A percentile compares a stretch with the other conserved stretches of the same genome.
Conservation (phyloP, 2,113 vertebrate genomes). For the Chloropsis hardwickii region DNA sequence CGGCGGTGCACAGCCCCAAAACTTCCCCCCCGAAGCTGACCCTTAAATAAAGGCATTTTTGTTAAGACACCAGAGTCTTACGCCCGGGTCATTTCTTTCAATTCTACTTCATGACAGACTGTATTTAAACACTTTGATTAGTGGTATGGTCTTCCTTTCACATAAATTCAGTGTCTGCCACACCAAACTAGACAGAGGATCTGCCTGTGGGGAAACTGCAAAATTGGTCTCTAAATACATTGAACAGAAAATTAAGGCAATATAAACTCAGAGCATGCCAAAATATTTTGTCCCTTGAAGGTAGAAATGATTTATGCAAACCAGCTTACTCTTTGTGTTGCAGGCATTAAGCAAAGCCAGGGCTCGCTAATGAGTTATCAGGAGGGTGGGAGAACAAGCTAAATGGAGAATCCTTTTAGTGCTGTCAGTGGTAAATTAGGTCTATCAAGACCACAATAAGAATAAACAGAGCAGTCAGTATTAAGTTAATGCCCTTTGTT, state of each 20-base stretch:
- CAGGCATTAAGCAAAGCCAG: slow-evolving; percentile 26
- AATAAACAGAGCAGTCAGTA: background rate
- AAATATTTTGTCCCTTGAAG: slow-evolving; percentile 49
- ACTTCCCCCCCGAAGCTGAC: no score
- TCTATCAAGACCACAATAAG: slow-evolving; percentile 30
- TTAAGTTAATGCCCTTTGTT: slow-evolving; percentile 49
- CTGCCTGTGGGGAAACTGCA: background rate
- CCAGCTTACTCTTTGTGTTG: background rate
- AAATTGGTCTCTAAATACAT: background rate
- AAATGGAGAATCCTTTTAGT: slow-evolving; percentile 43
- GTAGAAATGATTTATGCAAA: slow-evolving; percentile 42
- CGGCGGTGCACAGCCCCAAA: no score
- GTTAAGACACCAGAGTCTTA: no score
- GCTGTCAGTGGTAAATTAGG: slow-evolving; percentile 23
- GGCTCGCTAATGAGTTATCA: slow-evolving; percentile 39
- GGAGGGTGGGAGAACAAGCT: slow-evolving; percentile 27
- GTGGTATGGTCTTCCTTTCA: background rate
- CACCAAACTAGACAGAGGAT: background rate
- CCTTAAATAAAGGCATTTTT: no score
- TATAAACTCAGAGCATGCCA: background rate
- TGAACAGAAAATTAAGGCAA: background rate
- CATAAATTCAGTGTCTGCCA: background rate
- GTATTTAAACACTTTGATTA: background rate
- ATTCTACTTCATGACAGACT: background rate
- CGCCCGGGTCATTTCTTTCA: no score